Percentiles rank a stretch among this genome's conserved stretches.
Evolutionary conservation across 1,140 invertebrate genomes (phyloP).

Genomic region (Formica selysi): DNA sequence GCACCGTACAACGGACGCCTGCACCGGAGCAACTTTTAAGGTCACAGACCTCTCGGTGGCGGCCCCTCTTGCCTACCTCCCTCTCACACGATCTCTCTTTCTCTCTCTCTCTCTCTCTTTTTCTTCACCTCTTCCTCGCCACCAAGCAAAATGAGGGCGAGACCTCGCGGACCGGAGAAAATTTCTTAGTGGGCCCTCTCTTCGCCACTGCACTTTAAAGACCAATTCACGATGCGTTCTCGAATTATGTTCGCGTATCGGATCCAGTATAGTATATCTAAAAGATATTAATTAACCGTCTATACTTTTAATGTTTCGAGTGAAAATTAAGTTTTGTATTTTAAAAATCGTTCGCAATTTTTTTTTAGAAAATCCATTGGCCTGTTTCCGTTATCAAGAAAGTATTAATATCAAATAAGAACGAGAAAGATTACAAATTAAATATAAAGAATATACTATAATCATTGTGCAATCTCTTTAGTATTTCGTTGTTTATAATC

Average conservation of each 20-base stretch:
- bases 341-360: constrained; percentile 9
- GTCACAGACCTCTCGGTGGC: constrained; percentile 71
- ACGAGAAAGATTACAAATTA: neutral
- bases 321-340: neutral
- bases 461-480: neutral
- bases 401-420: neutral
- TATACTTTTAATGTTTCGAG: neutral
- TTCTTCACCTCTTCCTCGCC: constrained; percentile 14
- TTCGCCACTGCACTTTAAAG: neutral
- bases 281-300: neutral
- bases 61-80: constrained; percentile 17
- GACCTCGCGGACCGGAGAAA: constrained; percentile 69
- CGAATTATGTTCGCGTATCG: neutral
- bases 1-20: constrained; percentile 58
- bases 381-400: neutral
- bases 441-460: constrained; percentile 18
- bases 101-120: neutral
- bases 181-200: constrained; percentile 34
- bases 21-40: constrained; percentile 73
- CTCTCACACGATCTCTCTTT: neutral
- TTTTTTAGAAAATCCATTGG: neutral
- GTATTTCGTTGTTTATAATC: neutral
- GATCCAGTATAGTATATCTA: neutral
- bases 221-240: constrained; percentile 34
- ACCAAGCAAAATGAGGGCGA: constrained; percentile 73